A percentile compares a stretch with the other conserved stretches of the same genome.
Conservation (phyloP, 2,888 invertebrate species). For the Fragum whitleyi region DNA sequence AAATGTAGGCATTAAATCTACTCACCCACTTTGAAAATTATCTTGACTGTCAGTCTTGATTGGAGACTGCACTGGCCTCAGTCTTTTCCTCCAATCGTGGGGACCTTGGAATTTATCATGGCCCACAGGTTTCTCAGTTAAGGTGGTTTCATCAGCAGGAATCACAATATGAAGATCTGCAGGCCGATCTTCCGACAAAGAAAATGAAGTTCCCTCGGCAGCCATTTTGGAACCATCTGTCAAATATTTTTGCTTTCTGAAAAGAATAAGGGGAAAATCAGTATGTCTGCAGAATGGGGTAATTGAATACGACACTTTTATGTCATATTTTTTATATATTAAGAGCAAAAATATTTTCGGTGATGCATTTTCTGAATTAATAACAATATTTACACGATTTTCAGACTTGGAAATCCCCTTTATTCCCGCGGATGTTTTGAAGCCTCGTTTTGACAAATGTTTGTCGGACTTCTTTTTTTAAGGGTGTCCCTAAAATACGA, state of each 20-base stretch:
- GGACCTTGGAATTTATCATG: conserved; percentile 77
- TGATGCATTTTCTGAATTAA: too few relatives aligned
- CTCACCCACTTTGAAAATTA: not conserved
- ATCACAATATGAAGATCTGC: not conserved
- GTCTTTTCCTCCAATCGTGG: conserved; percentile 79
- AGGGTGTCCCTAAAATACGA: too few relatives aligned
- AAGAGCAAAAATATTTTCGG: too few relatives aligned
- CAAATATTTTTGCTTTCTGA: conserved; percentile 9
- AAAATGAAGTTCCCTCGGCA: conserved; percentile 25
- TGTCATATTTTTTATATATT: too few relatives aligned
- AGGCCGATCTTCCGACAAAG: conserved; percentile 7
- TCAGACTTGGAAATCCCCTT: conserved; percentile 56
- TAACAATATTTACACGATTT: not conserved
- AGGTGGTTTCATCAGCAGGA: not conserved
- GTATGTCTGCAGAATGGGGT: too few relatives aligned
- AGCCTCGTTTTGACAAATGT: conserved; percentile 29
- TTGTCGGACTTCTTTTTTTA: too few relatives aligned
- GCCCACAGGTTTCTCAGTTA: not conserved
- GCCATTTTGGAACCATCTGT: conserved; percentile 56
- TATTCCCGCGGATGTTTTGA: conserved; percentile 70
- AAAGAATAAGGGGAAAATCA: not conserved
- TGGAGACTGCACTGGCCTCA: conserved; percentile 75
- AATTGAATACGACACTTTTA: too few relatives aligned
- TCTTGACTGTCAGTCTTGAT: conserved; percentile 35
- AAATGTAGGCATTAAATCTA: too few relatives aligned